phyloP scores from a whole-genome alignment of 64 coral and sea anemone species.

The Exaiptasia diaphana region DNA sequence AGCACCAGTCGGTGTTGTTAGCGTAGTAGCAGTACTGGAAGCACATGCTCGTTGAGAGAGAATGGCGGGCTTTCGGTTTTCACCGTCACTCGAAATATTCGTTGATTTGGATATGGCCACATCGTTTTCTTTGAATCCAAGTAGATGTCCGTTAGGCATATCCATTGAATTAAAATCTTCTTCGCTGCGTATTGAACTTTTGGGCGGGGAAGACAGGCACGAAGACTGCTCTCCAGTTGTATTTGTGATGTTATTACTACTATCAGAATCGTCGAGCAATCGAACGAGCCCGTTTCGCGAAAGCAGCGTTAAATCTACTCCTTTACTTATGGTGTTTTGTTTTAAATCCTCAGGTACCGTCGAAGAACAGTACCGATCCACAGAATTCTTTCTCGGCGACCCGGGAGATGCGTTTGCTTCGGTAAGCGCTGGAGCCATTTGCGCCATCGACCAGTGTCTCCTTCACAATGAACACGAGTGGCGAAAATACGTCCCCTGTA shows the following conservation, averaged over 20 bases:
- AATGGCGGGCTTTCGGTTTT: constrained; percentile 58
- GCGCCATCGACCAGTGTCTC: constrained; percentile 96
- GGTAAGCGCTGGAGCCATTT: constrained; percentile 98
- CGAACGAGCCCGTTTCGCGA: constrained; percentile 92
- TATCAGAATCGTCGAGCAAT: constrained; percentile 76
- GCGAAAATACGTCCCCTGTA: constrained; percentile 83
- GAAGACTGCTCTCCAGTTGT: constrained; percentile 81
- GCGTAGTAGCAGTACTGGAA: constrained; percentile 78
- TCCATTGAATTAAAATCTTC: constrained; percentile 73
- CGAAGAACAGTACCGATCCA: constrained; percentile 92
- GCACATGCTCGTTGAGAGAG: constrained; percentile 88
- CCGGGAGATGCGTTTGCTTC: constrained; percentile 97
- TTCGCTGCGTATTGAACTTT: constrained; percentile 83
- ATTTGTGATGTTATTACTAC: constrained; percentile 97
- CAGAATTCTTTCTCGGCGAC: constrained; percentile 92
- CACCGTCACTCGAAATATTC: constrained; percentile 42
- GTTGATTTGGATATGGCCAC: constrained; percentile 49
- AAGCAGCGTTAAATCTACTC: constrained; percentile 80
- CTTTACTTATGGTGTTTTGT: constrained; percentile 50
- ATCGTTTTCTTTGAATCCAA: constrained; percentile 58
- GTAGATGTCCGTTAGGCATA: constrained; percentile 92
- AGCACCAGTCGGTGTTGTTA: constrained; percentile 89
- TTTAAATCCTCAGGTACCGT: constrained; percentile 79
- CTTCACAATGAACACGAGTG: constrained; percentile 90
- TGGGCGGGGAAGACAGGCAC: constrained; percentile 70